phyloP scores from a whole-genome alignment of 1,140 invertebrate species.

The Drosophila subobscura region DNA sequence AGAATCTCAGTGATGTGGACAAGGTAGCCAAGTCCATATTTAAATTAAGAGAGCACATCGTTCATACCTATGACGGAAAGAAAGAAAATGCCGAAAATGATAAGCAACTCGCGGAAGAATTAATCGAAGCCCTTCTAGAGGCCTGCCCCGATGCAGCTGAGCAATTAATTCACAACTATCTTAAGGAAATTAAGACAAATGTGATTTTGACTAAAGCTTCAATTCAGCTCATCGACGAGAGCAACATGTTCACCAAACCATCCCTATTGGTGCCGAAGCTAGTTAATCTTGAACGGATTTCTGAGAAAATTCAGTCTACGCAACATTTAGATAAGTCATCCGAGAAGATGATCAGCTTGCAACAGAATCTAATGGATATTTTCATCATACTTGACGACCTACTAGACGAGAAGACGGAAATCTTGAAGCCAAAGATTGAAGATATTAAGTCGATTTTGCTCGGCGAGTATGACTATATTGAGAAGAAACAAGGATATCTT shows the following conservation, averaged over 20 bases:
- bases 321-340: conserved; percentile 58
- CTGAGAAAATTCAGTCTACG: conserved; percentile 38
- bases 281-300: conserved; percentile 52
- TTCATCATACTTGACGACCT: conserved; percentile 69
- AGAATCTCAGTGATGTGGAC: conserved; percentile 35
- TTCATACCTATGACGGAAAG: conserved; percentile 74
- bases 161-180: conserved; percentile 42
- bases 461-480: conserved; percentile 55
- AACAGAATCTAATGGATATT: conserved; percentile 72
- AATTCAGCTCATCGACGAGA: conserved; percentile 52
- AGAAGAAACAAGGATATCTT: conserved; percentile 36
- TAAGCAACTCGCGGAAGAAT: conserved; percentile 43
- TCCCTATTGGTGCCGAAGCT: conserved; percentile 61
- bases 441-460: conserved; percentile 49
- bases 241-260: conserved; percentile 52
- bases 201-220: conserved; percentile 57
- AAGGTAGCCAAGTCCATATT: conserved; percentile 62
- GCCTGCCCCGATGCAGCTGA: conserved; percentile 40
- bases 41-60: conserved; percentile 71
- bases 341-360: conserved; percentile 65
- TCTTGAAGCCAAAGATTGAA: conserved; percentile 41
- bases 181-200: conserved; percentile 57
- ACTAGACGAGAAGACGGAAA: conserved; percentile 41
- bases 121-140: conserved; percentile 57
- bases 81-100: conserved; percentile 17